Evolutionary conservation across 2,888 invertebrate genomes (phyloP).

Genomic region (Synanthedon tipuliformis): DNA sequence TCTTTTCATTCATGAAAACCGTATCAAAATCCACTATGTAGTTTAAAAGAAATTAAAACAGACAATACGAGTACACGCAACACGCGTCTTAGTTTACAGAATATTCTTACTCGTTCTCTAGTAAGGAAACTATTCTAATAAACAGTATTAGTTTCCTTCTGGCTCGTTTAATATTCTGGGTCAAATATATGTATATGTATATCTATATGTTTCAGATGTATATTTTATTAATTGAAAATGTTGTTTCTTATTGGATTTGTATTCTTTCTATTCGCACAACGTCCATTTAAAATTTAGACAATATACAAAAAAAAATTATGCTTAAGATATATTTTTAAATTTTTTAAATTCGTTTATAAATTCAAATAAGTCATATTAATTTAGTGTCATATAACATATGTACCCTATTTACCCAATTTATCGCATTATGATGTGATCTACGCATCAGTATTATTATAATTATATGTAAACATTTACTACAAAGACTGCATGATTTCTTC

Average conservation of each 20-base stretch:
- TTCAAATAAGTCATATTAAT: constrained; percentile 11
- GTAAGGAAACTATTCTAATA: too few relatives aligned
- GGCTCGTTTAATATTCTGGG: too few relatives aligned
- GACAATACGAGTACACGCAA: too few relatives aligned
- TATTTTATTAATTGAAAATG: neutral
- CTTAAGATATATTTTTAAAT: constrained; percentile 29
- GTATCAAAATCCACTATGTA: too few relatives aligned
- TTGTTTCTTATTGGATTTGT: neutral
- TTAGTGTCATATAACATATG: constrained; percentile 4
- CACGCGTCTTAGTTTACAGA: too few relatives aligned
- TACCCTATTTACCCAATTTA: constrained; percentile 9
- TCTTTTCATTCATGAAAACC: too few relatives aligned
- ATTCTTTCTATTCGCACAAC: constrained; percentile 45
- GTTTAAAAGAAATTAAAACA: too few relatives aligned
- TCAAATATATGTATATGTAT: neutral
- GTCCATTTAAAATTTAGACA: constrained; percentile 58
- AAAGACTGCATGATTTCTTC: constrained; percentile 64
- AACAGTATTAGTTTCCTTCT: too few relatives aligned
- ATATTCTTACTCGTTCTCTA: too few relatives aligned
- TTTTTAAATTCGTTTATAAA: constrained; percentile 24
- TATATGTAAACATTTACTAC: constrained; percentile 38
- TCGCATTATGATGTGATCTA: constrained; percentile 26
- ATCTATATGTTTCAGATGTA: neutral
- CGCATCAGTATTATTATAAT: constrained; percentile 59
- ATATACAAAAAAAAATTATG: constrained; percentile 30